A percentile compares a stretch with the other conserved stretches of the same genome.
These are phyloP conservation scores for Apodemus speciosus DNA, from an alignment of 2,113 vertebrate genomes.

Conservation along the genomic window DNA sequence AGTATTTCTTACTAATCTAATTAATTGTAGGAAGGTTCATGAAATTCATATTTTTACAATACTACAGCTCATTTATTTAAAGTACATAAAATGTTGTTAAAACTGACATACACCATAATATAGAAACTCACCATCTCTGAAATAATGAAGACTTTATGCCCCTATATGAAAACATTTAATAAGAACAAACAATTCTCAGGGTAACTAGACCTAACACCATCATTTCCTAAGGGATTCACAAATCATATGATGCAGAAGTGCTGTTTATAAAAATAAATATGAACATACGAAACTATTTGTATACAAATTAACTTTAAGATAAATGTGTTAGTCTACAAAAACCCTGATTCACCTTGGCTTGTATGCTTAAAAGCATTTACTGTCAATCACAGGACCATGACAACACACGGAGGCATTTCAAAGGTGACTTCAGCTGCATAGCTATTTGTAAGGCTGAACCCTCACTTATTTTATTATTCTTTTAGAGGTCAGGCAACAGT, in stretches of 20 bases:
- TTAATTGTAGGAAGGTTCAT: background rate
- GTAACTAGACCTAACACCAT: background rate
- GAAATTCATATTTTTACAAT: background rate
- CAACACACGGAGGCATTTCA: background rate
- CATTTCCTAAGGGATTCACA: background rate
- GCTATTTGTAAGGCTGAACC: background rate
- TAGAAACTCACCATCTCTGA: background rate
- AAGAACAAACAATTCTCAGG: slow-evolving; percentile 26
- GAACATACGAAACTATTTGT: no score
- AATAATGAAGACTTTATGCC: background rate
- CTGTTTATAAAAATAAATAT: background rate
- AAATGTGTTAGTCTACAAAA: background rate
- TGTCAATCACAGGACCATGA: background rate
- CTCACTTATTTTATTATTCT: background rate
- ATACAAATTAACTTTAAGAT: background rate
- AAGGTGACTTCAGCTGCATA: background rate
- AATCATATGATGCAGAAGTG: background rate
- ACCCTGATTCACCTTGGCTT: background rate
- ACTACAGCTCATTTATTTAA: background rate
- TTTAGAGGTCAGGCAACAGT: no score
- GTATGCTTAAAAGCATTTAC: background rate
- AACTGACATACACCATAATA: background rate
- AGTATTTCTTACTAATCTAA: background rate
- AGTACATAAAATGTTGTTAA: background rate
- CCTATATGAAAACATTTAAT: background rate